These are phyloP conservation scores for Napeogenes inachia DNA, from an alignment of 2,888 invertebrate genomes.

Conservation along the genomic window DNA sequence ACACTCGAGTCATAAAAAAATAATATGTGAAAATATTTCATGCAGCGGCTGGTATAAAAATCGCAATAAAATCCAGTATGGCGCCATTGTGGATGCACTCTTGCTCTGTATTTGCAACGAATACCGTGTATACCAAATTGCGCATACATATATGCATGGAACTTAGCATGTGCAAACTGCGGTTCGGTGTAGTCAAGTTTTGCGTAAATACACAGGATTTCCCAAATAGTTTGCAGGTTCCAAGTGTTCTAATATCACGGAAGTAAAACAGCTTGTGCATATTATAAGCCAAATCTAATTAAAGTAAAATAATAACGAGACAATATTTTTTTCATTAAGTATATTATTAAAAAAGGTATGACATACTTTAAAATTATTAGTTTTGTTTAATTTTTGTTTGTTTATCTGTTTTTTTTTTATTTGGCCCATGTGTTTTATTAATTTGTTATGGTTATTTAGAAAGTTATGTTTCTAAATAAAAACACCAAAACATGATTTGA, in stretches of 20 bases:
- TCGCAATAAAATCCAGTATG: neutral
- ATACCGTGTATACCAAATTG: neutral
- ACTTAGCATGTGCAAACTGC: neutral
- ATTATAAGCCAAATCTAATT: no score
- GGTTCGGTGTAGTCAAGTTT: constrained; percentile 2
- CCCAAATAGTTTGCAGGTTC: neutral
- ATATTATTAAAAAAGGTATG: no score
- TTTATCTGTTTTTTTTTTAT: no score
- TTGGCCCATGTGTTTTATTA: no score
- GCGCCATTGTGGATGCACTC: neutral
- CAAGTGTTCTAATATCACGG: neutral
- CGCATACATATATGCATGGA: constrained; percentile 3
- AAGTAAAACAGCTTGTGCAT: neutral
- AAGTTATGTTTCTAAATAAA: no score
- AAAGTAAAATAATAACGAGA: no score
- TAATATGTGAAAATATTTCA: neutral
- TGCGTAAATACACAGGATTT: neutral
- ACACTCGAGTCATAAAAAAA: neutral
- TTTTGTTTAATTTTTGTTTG: no score
- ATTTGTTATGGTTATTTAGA: no score
- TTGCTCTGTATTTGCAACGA: neutral
- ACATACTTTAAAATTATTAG: no score
- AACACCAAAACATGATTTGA: no score
- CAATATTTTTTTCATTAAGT: no score
- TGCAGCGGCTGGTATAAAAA: neutral